These are phyloP conservation scores for Pyrrhopygopsis socrates DNA, from an alignment of 2,888 invertebrate species.

Conservation along the genomic window DNA sequence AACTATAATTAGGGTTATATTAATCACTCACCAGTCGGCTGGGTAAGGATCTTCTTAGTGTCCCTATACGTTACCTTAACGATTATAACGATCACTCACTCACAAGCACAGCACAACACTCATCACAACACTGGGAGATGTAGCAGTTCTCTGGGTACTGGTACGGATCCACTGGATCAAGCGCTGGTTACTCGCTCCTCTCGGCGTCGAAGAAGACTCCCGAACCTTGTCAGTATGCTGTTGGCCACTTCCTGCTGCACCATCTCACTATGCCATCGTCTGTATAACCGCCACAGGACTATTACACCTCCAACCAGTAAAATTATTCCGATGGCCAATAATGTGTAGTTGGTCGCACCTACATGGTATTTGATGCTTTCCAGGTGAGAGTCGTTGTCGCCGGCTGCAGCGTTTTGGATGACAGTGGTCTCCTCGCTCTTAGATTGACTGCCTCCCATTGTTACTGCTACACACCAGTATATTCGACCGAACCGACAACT, in stretches of 20 bases:
- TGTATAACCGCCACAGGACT: background rate
- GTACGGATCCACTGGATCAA: too few relatives aligned
- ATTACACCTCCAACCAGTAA: background rate
- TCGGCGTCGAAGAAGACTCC: constrained; percentile 5
- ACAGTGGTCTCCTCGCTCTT: background rate
- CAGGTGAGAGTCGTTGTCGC: background rate
- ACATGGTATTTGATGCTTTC: background rate
- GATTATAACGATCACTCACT: too few relatives aligned
- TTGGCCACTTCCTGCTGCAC: too few relatives aligned
- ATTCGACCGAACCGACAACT: too few relatives aligned
- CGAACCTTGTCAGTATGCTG: background rate
- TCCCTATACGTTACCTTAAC: too few relatives aligned
- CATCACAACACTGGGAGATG: too few relatives aligned
- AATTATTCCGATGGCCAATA: background rate
- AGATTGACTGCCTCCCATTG: background rate
- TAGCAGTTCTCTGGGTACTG: too few relatives aligned
- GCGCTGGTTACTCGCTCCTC: background rate
- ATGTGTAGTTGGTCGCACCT: background rate
- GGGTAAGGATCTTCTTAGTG: too few relatives aligned
- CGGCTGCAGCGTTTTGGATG: background rate
- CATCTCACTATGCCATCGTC: background rate
- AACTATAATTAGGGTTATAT: too few relatives aligned
- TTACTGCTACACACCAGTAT: background rate
- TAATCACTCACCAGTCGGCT: background rate
- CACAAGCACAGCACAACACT: too few relatives aligned